Conservation (phyloP, 1,140 invertebrate genomes). For the Drosophila tristis region DNA sequence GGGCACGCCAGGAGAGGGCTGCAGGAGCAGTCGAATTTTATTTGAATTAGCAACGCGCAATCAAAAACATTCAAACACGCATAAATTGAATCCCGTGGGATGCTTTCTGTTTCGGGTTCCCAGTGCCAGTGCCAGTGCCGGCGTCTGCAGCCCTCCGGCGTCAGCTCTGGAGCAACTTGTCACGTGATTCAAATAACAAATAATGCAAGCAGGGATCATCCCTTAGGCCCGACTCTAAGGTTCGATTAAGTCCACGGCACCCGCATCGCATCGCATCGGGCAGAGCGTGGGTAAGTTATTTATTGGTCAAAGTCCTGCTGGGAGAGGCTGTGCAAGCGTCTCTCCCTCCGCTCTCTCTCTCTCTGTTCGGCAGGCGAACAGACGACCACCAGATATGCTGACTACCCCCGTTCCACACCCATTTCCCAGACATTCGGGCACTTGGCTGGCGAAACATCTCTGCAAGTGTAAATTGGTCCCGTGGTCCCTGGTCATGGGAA, state of each 20-base stretch:
- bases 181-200: conserved; percentile 82
- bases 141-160: not conserved
- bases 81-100: conserved; percentile 83
- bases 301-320: conserved; percentile 54
- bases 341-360: conserved; percentile 6
- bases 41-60: conserved; percentile 80
- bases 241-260: conserved; percentile 35
- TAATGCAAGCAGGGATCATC: conserved; percentile 68
- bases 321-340: conserved; percentile 14
- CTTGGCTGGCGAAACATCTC: conserved; percentile 16
- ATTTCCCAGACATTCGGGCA: conserved; percentile 54
- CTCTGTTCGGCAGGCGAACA: not conserved
- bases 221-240: conserved; percentile 39
- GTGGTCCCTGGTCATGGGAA: conserved; percentile 68
- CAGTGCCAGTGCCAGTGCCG: conserved; percentile 28
- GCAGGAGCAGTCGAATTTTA: conserved; percentile 65
- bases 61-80: conserved; percentile 83
- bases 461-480: conserved; percentile 70
- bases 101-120: conserved; percentile 70
- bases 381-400: not conserved
- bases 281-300: conserved; percentile 67
- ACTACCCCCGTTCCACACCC: not conserved
- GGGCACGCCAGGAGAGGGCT: not conserved
- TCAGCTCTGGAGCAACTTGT: conserved; percentile 58
- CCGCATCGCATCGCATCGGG: conserved; percentile 15